A percentile compares a stretch with the other conserved stretches of the same genome.
Evolutionary conservation across 2,797 vertebrate genomes (phyloP).

Genomic region (Hoplostethus atlanticus): DNA sequence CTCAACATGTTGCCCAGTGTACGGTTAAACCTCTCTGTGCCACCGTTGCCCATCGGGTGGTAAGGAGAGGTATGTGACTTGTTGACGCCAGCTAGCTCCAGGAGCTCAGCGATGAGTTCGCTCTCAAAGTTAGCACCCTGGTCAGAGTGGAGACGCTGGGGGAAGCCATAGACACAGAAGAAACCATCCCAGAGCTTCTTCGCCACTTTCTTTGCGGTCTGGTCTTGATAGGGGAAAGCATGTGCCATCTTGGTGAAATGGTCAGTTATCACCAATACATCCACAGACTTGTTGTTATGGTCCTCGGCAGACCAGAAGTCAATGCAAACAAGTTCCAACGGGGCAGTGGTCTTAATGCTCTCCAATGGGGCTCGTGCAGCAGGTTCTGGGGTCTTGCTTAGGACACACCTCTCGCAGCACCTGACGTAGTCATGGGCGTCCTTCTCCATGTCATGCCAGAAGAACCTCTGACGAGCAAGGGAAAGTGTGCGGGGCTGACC

Average conservation of each 20-base stretch:
- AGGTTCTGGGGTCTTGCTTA: conserved; percentile 35
- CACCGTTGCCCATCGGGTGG: conserved; percentile 24
- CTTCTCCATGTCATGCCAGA: conserved; percentile 27
- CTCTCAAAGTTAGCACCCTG: conserved; percentile 15
- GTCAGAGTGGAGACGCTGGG: conserved; percentile 7
- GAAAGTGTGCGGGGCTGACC: conserved; percentile 3
- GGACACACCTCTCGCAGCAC: conserved; percentile 12
- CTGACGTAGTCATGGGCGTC: background rate
- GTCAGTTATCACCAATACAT: conserved; percentile 19
- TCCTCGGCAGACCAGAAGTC: background rate
- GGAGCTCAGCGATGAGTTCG: background rate
- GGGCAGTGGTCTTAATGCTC: conserved; percentile 20
- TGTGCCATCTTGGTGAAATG: background rate
- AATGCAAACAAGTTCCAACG: conserved; percentile 10
- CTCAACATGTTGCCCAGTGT: conserved; percentile 40
- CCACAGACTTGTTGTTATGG: conserved; percentile 15
- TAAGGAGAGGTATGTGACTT: conserved; percentile 7
- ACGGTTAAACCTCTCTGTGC: conserved; percentile 36
- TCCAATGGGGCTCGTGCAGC: conserved; percentile 22
- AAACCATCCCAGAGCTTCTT: conserved; percentile 1
- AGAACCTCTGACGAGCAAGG: conserved; percentile 39
- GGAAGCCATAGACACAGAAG: conserved; percentile 14
- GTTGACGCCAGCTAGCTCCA: background rate
- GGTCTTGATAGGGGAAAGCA: background rate
- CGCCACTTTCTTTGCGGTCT: conserved; percentile 1